phyloP scores from a whole-genome alignment of 2,113 vertebrate genomes.

The Struthio camelus region DNA sequence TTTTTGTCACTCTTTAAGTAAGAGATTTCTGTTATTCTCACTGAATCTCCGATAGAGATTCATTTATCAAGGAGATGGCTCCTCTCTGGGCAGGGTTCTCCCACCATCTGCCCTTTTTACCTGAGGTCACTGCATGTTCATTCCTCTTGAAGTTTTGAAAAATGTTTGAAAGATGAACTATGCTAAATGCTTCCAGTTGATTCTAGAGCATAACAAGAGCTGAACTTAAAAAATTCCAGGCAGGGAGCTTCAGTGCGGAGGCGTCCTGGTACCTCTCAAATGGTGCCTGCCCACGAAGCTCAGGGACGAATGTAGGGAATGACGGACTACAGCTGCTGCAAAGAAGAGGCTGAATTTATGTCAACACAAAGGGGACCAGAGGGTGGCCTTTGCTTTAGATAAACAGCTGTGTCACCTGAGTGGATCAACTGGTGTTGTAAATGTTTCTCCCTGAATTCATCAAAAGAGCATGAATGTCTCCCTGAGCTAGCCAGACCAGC shows the following conservation, averaged over 20 bases:
- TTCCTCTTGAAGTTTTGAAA: neutral
- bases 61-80: neutral
- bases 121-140: rapidly evolving
- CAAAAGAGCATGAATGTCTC: too few relatives aligned
- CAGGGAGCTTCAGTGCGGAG: neutral
- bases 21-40: neutral
- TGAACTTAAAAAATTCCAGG: neutral
- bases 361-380: too few relatives aligned
- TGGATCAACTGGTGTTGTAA: too few relatives aligned
- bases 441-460: too few relatives aligned
- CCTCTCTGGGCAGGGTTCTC: neutral
- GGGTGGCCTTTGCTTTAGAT: too few relatives aligned
- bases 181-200: neutral
- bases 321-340: too few relatives aligned
- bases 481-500: too few relatives aligned
- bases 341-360: too few relatives aligned
- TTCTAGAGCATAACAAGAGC: neutral
- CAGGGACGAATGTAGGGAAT: too few relatives aligned
- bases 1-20: neutral
- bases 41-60: neutral
- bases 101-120: neutral
- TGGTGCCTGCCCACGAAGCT: too few relatives aligned
- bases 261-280: neutral
- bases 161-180: neutral
- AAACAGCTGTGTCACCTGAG: too few relatives aligned